phyloP scores from a whole-genome alignment of 2,888 invertebrate genomes.

The Petrolisthes cinctipes region DNA sequence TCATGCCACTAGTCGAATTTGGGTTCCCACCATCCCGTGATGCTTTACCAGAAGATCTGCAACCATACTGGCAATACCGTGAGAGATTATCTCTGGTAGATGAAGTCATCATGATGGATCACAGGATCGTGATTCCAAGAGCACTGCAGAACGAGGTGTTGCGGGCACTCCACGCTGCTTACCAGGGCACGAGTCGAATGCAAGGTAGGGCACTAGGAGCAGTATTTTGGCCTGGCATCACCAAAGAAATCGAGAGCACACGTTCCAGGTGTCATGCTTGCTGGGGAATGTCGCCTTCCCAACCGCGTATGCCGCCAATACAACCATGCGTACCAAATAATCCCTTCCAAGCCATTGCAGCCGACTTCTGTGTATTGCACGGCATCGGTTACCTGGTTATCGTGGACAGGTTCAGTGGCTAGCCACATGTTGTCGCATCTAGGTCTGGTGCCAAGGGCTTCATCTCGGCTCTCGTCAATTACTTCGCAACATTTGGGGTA shows the following conservation, averaged over 20 bases:
- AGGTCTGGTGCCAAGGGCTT: constrained; percentile 6
- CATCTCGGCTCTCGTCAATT: not conserved
- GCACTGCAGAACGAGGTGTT: not conserved
- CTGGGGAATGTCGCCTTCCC: constrained; percentile 29
- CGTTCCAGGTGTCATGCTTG: not conserved
- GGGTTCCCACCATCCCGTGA: too few species aligned
- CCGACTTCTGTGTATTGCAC: constrained; percentile 25
- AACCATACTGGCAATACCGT: too few species aligned
- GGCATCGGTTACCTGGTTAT: constrained; percentile 23
- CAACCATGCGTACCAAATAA: not conserved
- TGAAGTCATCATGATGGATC: not conserved
- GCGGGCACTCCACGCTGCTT: not conserved
- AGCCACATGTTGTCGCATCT: constrained; percentile 16
- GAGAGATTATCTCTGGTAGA: not conserved
- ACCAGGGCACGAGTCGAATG: not conserved
- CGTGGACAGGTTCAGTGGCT: constrained; percentile 31
- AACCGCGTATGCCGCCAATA: constrained; percentile 24
- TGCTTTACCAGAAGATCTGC: too few species aligned
- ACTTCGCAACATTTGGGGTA: not conserved
- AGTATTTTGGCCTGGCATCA: constrained; percentile 34
- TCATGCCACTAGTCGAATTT: too few species aligned
- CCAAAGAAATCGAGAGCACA: not conserved
- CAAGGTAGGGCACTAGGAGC: not conserved
- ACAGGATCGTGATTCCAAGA: not conserved
- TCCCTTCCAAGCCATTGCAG: constrained; percentile 22